phyloP scores from a whole-genome alignment of 2,888 invertebrate genomes.

The Xylota sylvarum region DNA sequence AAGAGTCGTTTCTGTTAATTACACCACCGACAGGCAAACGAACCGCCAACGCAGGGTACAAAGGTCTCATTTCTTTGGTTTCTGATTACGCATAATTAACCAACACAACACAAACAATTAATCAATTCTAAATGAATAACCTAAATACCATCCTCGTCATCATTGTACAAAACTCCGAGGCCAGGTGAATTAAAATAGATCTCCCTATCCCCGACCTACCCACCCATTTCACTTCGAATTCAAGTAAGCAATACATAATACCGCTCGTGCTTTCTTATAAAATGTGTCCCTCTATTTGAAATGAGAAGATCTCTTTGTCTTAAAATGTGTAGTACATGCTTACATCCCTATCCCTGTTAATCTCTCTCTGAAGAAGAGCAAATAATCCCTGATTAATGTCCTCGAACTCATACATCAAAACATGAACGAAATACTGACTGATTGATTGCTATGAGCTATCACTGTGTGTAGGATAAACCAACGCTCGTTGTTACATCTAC shows the following conservation, averaged over 20 bases:
- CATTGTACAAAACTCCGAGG: neutral
- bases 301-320: conserved; percentile 3
- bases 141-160: conserved; percentile 17
- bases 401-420: neutral
- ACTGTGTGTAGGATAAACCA: neutral
- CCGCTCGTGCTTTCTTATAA: neutral
- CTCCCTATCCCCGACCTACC: neutral
- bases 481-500: conserved; percentile 15
- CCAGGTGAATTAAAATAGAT: conserved; percentile 14
- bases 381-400: conserved; percentile 28
- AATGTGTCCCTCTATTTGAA: neutral
- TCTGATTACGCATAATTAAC: conserved; percentile 54
- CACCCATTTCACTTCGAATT: neutral
- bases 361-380: neutral
- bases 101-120: conserved; percentile 53
- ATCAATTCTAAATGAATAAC: conserved; percentile 45
- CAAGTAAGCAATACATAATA: neutral
- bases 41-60: conserved; percentile 19
- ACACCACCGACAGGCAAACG: conserved; percentile 11
- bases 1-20: conserved; percentile 62
- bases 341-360: neutral
- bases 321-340: neutral
- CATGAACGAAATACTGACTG: conserved; percentile 1
- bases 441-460: conserved; percentile 35
- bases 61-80: conserved; percentile 8